Percentiles rank a stretch among this genome's conserved stretches.
These are phyloP conservation scores for Holacanthella duospinosa DNA, from an alignment of 2,888 invertebrate species.

Conservation along the genomic window DNA sequence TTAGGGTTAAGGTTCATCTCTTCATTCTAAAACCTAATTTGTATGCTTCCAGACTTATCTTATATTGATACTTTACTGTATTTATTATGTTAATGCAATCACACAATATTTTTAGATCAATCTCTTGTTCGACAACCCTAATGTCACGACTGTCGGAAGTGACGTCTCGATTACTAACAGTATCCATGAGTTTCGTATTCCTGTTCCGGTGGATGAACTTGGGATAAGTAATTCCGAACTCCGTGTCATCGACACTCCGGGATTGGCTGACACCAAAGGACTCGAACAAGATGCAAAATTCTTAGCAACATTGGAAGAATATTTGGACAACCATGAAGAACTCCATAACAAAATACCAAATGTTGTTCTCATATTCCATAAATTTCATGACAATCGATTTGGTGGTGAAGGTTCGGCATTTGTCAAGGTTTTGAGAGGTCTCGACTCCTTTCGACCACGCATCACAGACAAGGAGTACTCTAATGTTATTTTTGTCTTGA, in stretches of 20 bases:
- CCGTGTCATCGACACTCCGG: constrained; percentile 28
- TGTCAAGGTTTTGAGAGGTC: constrained; percentile 11
- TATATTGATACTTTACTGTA: too few species aligned
- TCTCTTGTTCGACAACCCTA: constrained; percentile 26
- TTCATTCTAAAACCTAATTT: too few species aligned
- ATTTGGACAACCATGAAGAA: constrained; percentile 19
- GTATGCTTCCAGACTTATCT: too few species aligned
- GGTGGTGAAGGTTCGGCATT: constrained; percentile 17
- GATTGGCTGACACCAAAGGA: constrained; percentile 21
- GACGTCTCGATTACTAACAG: constrained; percentile 19
- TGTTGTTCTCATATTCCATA: constrained; percentile 19
- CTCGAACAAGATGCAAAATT: constrained; percentile 21
- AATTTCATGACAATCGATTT: constrained; percentile 21
- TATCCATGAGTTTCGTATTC: constrained; percentile 21
- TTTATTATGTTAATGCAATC: too few species aligned
- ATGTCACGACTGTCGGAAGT: constrained; percentile 22
- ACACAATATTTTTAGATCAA: too few species aligned
- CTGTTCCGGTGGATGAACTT: constrained; percentile 14
- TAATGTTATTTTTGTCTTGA: constrained; percentile 2
- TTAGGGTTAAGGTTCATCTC: too few species aligned
- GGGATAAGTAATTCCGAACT: constrained; percentile 23
- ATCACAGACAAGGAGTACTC: constrained; percentile 2
- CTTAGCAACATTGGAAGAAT: constrained; percentile 22
- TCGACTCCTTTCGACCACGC: not conserved
- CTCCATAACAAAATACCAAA: constrained; percentile 15